Conservation (phyloP, 2,888 invertebrate genomes). For the Eristalis pertinax region DNA sequence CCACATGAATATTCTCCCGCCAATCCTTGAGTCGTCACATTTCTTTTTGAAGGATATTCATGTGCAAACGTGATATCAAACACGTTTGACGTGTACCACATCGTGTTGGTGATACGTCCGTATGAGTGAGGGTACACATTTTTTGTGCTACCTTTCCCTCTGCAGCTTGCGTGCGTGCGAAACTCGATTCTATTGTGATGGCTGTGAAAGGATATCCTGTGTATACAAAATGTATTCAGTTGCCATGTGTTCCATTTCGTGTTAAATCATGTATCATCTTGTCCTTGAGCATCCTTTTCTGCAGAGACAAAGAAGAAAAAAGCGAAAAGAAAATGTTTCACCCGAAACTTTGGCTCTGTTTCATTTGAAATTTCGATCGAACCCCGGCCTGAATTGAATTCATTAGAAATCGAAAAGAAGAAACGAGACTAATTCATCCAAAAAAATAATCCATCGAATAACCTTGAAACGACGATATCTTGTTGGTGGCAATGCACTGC, state of each 20-base stretch:
- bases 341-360: neutral
- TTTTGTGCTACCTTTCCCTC: neutral
- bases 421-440: neutral
- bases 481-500: conserved; percentile 16
- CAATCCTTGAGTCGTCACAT: neutral
- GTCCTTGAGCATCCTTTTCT: neutral
- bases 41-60: neutral
- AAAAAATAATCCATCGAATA: neutral
- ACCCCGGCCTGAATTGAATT: neutral
- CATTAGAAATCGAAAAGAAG: neutral
- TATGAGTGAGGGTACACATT: neutral
- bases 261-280: neutral
- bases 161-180: neutral
- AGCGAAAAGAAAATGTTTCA: neutral
- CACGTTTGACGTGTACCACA: neutral
- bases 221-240: neutral
- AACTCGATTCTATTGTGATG: neutral
- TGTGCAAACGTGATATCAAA: neutral
- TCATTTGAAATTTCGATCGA: neutral
- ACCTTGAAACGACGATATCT: conserved; percentile 30
- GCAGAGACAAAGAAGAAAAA: no score
- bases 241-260: neutral
- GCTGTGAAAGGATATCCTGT: conserved; percentile 2
- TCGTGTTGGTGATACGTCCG: neutral
- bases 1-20: neutral